Conservation (phyloP, 2,888 invertebrate species). For the Hemaris fuciformis region DNA sequence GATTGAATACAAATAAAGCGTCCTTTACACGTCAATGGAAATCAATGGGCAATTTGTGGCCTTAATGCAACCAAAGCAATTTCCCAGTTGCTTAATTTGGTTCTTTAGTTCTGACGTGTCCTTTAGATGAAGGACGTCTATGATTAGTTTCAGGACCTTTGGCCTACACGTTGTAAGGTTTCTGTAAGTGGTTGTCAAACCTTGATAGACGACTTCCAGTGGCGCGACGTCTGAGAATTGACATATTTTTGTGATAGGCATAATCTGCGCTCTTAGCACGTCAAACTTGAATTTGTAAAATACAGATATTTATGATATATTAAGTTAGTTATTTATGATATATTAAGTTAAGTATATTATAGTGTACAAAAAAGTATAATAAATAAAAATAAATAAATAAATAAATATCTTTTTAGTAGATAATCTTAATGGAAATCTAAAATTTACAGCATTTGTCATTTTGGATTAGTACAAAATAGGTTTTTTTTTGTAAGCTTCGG, state of each 20-base stretch:
- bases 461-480: too few species aligned
- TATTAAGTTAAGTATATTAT: too few species aligned
- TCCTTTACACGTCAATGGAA: background rate
- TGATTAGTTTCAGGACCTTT: constrained; percentile 45
- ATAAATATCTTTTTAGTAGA: background rate
- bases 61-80: constrained; percentile 20
- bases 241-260: background rate
- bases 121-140: constrained; percentile 40
- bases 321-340: too few species aligned
- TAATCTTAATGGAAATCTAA: background rate
- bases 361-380: too few species aligned
- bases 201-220: constrained; percentile 42
- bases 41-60: constrained; percentile 13
- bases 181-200: constrained; percentile 40
- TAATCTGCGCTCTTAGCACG: background rate
- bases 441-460: background rate
- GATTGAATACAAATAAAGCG: background rate
- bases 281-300: background rate
- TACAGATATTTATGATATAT: too few species aligned
- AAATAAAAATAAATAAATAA: too few species aligned
- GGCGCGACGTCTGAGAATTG: background rate
- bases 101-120: constrained; percentile 35
- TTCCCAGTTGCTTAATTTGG: constrained; percentile 38
- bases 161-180: constrained; percentile 26
- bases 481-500: too few species aligned